Evolutionary conservation across 1,140 invertebrate species (phyloP).

Genomic region (Eumaeus atala): DNA sequence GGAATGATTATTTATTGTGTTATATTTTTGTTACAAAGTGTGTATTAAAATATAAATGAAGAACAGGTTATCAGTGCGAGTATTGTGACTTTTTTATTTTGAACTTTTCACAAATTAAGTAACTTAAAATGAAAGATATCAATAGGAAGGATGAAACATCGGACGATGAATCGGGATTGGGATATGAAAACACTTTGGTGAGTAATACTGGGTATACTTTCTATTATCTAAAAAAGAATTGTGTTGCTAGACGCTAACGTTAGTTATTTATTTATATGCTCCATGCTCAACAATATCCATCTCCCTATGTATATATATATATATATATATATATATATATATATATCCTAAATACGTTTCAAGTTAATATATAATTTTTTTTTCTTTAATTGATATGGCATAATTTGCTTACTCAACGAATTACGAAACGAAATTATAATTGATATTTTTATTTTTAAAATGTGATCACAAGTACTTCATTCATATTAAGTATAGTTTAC

Average conservation of each 20-base stretch:
- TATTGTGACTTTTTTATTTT: conserved; percentile 41
- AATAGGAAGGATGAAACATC: conserved; percentile 62
- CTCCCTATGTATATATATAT: not conserved
- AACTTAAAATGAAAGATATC: conserved; percentile 50
- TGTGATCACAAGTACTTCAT: too few species aligned
- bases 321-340: not conserved
- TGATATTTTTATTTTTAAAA: too few species aligned
- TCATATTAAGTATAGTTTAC: too few species aligned
- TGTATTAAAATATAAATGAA: not conserved
- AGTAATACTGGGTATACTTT: conserved; percentile 67
- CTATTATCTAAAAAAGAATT: conserved; percentile 55
- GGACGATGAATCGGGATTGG: conserved; percentile 79
- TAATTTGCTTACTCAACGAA: too few species aligned
- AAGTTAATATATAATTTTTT: too few species aligned
- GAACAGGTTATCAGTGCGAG: conserved; percentile 11
- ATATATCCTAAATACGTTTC: not conserved
- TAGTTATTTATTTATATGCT: conserved; percentile 3
- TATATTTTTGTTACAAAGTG: not conserved
- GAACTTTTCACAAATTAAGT: conserved; percentile 19
- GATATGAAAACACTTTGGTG: conserved; percentile 88
- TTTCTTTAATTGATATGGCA: too few species aligned
- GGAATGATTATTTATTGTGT: conserved; percentile 7
- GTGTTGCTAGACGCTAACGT: conserved; percentile 13
- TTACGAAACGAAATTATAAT: too few species aligned
- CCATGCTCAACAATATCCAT: not conserved